Percentiles rank a stretch among this genome's conserved stretches.
phyloP scores from a whole-genome alignment of 2,113 vertebrate species.

The Saccopteryx leptura region DNA sequence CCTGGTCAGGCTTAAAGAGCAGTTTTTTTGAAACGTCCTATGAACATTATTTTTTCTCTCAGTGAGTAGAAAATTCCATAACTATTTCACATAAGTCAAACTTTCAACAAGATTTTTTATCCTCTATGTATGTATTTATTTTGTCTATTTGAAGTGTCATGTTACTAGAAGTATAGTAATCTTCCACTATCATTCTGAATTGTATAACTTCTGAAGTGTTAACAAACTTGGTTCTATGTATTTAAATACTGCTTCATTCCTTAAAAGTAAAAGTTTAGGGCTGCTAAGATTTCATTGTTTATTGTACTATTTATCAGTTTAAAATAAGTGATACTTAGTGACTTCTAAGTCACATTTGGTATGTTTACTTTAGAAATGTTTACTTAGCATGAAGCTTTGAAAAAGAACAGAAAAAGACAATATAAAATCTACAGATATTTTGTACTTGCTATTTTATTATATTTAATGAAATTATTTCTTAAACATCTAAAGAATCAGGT shows the following conservation, averaged over 20 bases:
- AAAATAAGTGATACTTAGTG: slow-evolving; percentile 40
- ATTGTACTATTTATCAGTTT: background rate
- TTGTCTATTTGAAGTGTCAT: background rate
- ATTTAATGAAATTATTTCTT: slow-evolving; percentile 47
- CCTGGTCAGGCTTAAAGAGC: too few species aligned
- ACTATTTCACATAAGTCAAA: background rate
- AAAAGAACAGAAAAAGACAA: slow-evolving; percentile 38
- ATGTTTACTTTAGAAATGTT: slow-evolving; percentile 44
- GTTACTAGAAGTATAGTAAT: background rate
- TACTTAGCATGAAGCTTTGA: slow-evolving; percentile 46
- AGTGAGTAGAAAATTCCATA: background rate
- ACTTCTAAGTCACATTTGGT: background rate
- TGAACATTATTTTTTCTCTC: slow-evolving; percentile 46
- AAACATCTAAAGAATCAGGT: slow-evolving; percentile 30
- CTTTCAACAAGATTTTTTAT: slow-evolving; percentile 39
- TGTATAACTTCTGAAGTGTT: slow-evolving; percentile 24
- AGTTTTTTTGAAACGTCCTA: slow-evolving; percentile 31
- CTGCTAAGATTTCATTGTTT: background rate
- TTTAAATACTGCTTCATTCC: slow-evolving; percentile 45
- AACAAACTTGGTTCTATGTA: slow-evolving; percentile 52
- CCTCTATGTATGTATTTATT: background rate
- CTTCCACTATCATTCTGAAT: background rate
- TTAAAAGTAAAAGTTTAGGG: slow-evolving; percentile 44
- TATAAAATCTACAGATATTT: slow-evolving; percentile 50
- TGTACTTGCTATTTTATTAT: slow-evolving; percentile 19